A percentile compares a stretch with the other conserved stretches of the same genome.
Evolutionary conservation across 2,797 vertebrate genomes (phyloP).

Genomic region (Sebastes kiyomatsui): DNA sequence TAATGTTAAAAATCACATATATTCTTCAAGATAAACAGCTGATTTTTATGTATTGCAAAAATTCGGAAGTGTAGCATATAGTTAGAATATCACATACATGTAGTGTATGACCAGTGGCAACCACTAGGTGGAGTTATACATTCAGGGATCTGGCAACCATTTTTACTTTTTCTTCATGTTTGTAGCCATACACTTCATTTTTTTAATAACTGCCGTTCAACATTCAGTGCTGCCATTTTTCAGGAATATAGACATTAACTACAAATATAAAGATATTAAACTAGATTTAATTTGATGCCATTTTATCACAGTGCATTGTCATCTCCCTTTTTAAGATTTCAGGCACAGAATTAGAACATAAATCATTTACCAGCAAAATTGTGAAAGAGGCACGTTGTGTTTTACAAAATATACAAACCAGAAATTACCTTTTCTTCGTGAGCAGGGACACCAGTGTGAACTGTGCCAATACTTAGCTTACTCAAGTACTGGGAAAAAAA

Average conservation of each 20-base stretch:
- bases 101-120: not conserved
- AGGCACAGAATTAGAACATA: conserved; percentile 22
- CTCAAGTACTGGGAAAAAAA: not conserved
- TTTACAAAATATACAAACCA: conserved; percentile 4
- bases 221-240: not conserved
- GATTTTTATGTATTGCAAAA: not conserved
- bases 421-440: not conserved
- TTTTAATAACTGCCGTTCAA: not conserved
- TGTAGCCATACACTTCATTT: not conserved
- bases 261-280: conserved; percentile 32
- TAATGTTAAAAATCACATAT: not conserved
- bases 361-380: conserved; percentile 13
- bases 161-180: not conserved
- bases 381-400: conserved; percentile 45
- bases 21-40: not conserved
- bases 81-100: not conserved
- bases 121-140: conserved; percentile 62
- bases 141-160: conserved; percentile 2
- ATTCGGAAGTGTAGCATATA: not conserved
- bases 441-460: not conserved
- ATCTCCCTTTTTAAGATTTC: conserved; percentile 17
- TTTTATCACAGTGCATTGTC: conserved; percentile 6
- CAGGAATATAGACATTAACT: conserved; percentile 1
- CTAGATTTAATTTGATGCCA: not conserved
- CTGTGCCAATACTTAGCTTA: not conserved